Base-by-base conservation (phyloP, 2,888 invertebrate genomes). In the Aromia moschata region DNA sequence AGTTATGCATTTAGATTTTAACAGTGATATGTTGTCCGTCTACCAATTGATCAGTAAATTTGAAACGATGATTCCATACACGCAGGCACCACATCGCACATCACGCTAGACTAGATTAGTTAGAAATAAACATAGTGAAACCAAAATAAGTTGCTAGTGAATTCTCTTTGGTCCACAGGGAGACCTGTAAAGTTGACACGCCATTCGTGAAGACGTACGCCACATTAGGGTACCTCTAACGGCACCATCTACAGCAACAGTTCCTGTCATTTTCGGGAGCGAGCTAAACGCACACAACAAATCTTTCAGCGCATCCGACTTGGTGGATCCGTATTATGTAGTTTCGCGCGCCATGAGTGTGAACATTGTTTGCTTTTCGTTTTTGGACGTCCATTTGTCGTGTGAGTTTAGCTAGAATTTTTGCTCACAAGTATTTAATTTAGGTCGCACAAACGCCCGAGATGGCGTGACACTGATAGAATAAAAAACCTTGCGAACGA, bases 161-260 rank as follows among this genome's bases (percentile, higher is more conserved):
- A 52, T 15, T 52, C 31, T 31, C 18, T 80, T 80, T 82, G 77
- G 80, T 83, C 87, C 86, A 73, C 88, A 93, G 93, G 85, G 92
- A 90, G 82, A 88, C 89, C 81, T 91, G 91, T 84, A 89, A 90
- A 83, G 90, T 89, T 84, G 93, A 94, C 82, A 88, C 90, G 81
- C 91, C 94, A 80, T 94, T 94, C 85, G 93, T 93, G 83, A 94
- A 94, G 88, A 94, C 94, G 79, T 94, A 94, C 82, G 92, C 94
- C 81, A 94, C 94, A 74, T 88, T 94, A 82, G 94, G 94, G 82
- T 94, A 94, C 82, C 90, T 94, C 85, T 94, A 91, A 89, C 85
- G 84, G 56, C 45, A 25, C 31, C 45, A 51, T 45, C 52, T 43
- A 44, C 41, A 58, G 44, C 33, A 52, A 33, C 37, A 56, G 17